phyloP scores from a whole-genome alignment of 2,888 invertebrate species.

The Barypeithes pellucidus region DNA sequence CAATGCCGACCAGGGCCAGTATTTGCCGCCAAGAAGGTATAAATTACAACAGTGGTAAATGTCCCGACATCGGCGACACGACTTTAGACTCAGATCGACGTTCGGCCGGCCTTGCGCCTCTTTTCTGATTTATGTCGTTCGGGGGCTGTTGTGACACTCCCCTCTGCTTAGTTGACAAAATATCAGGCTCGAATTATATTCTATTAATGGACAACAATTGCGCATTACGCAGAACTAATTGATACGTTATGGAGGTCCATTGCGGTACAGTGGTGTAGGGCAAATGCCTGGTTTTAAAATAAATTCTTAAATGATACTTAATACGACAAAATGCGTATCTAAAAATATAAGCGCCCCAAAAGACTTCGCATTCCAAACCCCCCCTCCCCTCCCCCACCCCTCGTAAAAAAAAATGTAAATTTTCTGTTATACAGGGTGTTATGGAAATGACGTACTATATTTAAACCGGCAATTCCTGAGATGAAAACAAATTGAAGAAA shows the following conservation, averaged over 20 bases:
- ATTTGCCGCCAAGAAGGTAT: constrained; percentile 48
- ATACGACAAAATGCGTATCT: too few species aligned
- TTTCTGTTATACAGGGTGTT: too few species aligned
- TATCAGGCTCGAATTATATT: constrained; percentile 62
- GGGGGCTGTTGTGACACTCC: constrained; percentile 64
- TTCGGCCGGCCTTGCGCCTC: constrained; percentile 48
- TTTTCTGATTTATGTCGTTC: constrained; percentile 61
- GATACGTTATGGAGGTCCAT: constrained; percentile 61
- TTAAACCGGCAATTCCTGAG: too few species aligned
- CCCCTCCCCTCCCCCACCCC: too few species aligned
- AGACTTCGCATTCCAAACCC: too few species aligned
- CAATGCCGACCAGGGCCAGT: constrained; percentile 39
- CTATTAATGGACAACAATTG: constrained; percentile 65
- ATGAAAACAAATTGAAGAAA: too few species aligned
- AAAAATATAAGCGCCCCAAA: too few species aligned
- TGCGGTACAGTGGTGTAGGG: constrained; percentile 51
- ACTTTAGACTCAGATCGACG: constrained; percentile 60
- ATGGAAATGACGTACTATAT: too few species aligned
- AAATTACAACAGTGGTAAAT: constrained; percentile 57
- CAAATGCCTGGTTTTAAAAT: constrained; percentile 5
- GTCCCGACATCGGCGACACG: constrained; percentile 59
- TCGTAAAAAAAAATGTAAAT: too few species aligned
- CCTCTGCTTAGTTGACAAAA: constrained; percentile 66
- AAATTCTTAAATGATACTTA: too few species aligned
- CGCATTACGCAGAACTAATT: constrained; percentile 64